A percentile compares a stretch with the other conserved stretches of the same genome.
phyloP scores from a whole-genome alignment of 2,797 vertebrate species.

The Limosa lapponica region DNA sequence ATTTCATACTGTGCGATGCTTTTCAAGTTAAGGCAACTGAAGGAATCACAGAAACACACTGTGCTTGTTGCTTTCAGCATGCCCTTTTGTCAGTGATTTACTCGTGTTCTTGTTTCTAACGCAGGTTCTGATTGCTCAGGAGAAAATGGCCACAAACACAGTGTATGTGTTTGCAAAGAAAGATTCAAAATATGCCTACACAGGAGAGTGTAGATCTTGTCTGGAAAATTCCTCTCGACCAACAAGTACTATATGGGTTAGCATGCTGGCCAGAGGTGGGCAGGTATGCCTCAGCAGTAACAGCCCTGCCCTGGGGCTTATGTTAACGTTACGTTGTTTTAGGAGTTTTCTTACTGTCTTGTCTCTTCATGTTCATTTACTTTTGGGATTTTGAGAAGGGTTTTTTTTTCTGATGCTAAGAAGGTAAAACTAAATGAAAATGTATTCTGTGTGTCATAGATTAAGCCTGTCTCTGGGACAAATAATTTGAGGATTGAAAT shows the following conservation, averaged over 20 bases:
- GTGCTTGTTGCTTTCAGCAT: neutral
- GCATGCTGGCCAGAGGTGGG: slow-evolving; percentile 98
- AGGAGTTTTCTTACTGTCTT: neutral
- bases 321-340: neutral
- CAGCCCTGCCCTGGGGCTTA: neutral
- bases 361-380: neutral
- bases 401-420: neutral
- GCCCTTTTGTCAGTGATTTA: neutral
- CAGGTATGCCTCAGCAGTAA: slow-evolving; percentile 82
- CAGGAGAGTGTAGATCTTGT: slow-evolving; percentile 95
- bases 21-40: neutral
- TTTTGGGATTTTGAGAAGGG: neutral
- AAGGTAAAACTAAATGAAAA: neutral
- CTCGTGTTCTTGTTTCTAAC: neutral
- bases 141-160: slow-evolving; percentile 99
- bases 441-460: neutral
- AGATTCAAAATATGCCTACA: slow-evolving; percentile 98
- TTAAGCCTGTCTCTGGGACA: neutral
- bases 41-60: neutral
- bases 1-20: neutral
- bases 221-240: slow-evolving; percentile 97
- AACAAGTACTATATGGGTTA: slow-evolving; percentile 99
- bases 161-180: slow-evolving; percentile 99
- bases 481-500: neutral
- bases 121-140: slow-evolving; percentile 97